Base-by-base conservation (phyloP, 37 sponge, comb jelly and placozoan genomes). In the Petrosia ficiformis region DNA sequence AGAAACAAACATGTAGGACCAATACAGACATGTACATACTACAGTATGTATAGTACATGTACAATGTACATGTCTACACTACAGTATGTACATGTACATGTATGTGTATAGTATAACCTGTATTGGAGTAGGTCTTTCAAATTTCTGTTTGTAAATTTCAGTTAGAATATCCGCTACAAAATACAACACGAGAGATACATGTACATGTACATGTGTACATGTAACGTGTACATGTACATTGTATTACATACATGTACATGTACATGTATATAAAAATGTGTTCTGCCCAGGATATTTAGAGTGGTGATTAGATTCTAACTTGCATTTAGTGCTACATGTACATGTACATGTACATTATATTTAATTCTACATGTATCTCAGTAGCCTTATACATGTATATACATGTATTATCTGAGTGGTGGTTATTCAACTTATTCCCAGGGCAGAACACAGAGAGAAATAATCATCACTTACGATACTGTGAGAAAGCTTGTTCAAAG, bases 111-210 rank as follows among this genome's bases (percentile, higher is more conserved):
- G 8, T 42, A 25, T 30, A 44, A 89, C 84, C 84, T 96, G 97
- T 58, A 96, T 96, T 35, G 97, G 97, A 16, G 87, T 82, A 32
- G 97, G 97, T 37, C 84, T 77, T 21, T 39, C 73, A 77, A 96
- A 96, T 19, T 77, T 82, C 29, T 78, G 76, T 59, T 78, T 87
- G 6, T 41, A 42, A 22, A 96, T 82, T 57, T 92, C 91, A 19
- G 31, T 33, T 67, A 96, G 59, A 68, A 96, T 82, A 0, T 92
- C 97, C 80, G 91, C 94, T 93, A 78, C n/a, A 4, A 72, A 39
- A 57, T 37, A 22, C 16, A 16, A 21, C 14, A 30, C n/a, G 2
- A 74, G n/a, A 39, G 30, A 43, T 26, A 80, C 2, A 64, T n/a
- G n/a, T n/a, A n/a, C n/a, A n/a, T n/a, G n/a, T n/a, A n/a, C n/a